These are phyloP conservation scores for Percopsis transmontana DNA, from an alignment of 2,113 vertebrate species.

Conservation along the genomic window DNA sequence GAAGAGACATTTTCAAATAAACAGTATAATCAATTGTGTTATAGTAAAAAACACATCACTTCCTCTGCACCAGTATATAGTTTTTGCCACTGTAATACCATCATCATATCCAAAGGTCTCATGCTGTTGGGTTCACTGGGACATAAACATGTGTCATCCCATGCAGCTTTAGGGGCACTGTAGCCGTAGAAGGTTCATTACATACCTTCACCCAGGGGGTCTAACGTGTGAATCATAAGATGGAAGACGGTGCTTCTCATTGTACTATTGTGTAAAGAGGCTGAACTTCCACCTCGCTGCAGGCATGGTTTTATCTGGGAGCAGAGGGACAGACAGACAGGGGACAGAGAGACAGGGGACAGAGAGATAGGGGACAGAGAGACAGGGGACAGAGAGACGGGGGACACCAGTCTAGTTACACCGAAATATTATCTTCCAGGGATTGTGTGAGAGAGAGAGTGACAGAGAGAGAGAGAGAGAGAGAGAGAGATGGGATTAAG, in stretches of 20 bases:
- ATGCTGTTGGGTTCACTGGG: background rate
- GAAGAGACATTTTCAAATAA: no score
- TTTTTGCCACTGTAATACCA: no score
- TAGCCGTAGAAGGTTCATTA: conserved; percentile 5
- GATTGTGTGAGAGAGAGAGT: no score
- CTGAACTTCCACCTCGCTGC: conserved; percentile 87
- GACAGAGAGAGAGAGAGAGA: no score
- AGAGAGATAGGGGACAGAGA: background rate
- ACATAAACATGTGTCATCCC: background rate
- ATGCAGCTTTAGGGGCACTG: background rate
- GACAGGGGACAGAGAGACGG: no score
- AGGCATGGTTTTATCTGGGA: conserved; percentile 81
- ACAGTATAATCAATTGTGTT: no score
- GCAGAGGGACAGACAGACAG: conserved; percentile 28
- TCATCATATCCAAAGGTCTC: no score
- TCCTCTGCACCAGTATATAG: no score
- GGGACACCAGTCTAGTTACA: no score
- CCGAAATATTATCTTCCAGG: no score
- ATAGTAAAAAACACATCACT: no score
- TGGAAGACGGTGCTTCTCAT: conserved; percentile 92
- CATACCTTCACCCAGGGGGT: conserved; percentile 91
- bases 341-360: background rate
- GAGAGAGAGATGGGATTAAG: no score
- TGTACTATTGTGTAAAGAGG: conserved; percentile 94
- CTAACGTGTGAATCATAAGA: conserved; percentile 93